A percentile compares a stretch with the other conserved stretches of the same genome.
phyloP scores from a whole-genome alignment of 2,888 invertebrate genomes.

The Yponomeuta plumbellus region DNA sequence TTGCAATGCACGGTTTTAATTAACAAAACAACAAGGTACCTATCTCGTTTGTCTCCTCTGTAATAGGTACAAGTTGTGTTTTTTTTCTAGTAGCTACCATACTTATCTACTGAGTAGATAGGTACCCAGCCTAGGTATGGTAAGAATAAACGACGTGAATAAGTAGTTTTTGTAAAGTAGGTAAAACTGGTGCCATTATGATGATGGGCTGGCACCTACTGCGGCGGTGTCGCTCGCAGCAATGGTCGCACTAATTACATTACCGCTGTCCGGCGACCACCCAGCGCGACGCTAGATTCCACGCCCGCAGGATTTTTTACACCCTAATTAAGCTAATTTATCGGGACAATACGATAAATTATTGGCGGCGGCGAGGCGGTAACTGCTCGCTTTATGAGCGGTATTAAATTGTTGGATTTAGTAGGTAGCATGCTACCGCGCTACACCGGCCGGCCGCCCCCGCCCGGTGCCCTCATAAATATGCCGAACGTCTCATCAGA shows the following conservation, averaged over 20 bases:
- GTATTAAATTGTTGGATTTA: slow-evolving; percentile 62
- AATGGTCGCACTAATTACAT: slow-evolving; percentile 9
- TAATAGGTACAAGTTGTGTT: too few relatives aligned
- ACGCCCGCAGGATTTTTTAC: slow-evolving; percentile 62
- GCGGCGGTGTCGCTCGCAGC: neutral
- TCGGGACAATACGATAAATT: slow-evolving; percentile 71
- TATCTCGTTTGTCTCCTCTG: too few relatives aligned
- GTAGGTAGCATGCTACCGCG: slow-evolving; percentile 56
- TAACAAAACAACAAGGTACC: too few relatives aligned
- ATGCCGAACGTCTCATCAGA: slow-evolving; percentile 60
- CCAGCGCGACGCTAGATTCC: slow-evolving; percentile 68
- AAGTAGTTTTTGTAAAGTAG: too few relatives aligned
- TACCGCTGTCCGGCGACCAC: slow-evolving; percentile 39
- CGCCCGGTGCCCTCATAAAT: slow-evolving; percentile 62
- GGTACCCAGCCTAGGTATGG: too few relatives aligned
- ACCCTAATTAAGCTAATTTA: slow-evolving; percentile 76
- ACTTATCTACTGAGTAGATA: too few relatives aligned
- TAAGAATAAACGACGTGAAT: too few relatives aligned
- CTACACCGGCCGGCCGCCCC: slow-evolving; percentile 45
- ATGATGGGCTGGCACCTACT: neutral
- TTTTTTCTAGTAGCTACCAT: too few relatives aligned
- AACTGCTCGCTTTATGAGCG: slow-evolving; percentile 63
- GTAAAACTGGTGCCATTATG: neutral
- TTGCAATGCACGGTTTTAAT: too few relatives aligned
- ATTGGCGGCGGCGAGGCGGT: slow-evolving; percentile 47